Evolutionary conservation across 23 tunicate species (phyloP), one percentile per base, ranked within the genome.

Genomic region (Diplosoma virens): DNA sequence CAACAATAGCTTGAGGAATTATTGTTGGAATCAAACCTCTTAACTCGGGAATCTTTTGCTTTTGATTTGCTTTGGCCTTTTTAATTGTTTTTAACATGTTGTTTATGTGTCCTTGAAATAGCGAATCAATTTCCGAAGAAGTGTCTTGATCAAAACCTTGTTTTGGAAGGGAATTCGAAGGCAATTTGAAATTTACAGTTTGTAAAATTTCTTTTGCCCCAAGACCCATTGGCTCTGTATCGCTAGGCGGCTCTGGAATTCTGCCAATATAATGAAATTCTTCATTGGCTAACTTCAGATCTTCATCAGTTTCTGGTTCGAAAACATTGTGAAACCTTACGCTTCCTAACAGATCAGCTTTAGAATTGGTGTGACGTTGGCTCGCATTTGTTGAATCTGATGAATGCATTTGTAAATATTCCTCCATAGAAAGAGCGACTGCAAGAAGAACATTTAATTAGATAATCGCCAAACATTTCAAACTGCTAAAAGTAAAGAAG

Each of bases 71-170:
- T 56, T 81, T 81, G 6, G 96, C 88, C 53, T 60, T 58, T 45
- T 77, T 89, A 22, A 89, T 89, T 11, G 88, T 83, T 47, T 89
- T 89, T 33, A 83, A 45, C 76, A 89, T 82, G 52, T 86, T 89
- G 31, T 72, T 71, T 31, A 89, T 24, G 35, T 89, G 96, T 0
- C 58, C 58, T 63, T 89, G 96, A n/a, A 89, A 78, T 3, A 89
- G 88, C 0, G 89, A 86, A 37, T 89, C 88, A 0, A 85, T 79
- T 31, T 86, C 88, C 1, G 87, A 59, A 52, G 34, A 21, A 9
- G 47, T 60, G 20, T 65, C 81, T 14, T 25, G 25, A 26, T 63
- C 75, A 11, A 32, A 3, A 22, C 26, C 36, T 3, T 47, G 61
- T 6, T 25, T 18, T 16, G 59, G 37, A 48, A 48, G 7, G 2